Conservation (phyloP, 1,140 invertebrate genomes). For the Aphidius ervi region DNA sequence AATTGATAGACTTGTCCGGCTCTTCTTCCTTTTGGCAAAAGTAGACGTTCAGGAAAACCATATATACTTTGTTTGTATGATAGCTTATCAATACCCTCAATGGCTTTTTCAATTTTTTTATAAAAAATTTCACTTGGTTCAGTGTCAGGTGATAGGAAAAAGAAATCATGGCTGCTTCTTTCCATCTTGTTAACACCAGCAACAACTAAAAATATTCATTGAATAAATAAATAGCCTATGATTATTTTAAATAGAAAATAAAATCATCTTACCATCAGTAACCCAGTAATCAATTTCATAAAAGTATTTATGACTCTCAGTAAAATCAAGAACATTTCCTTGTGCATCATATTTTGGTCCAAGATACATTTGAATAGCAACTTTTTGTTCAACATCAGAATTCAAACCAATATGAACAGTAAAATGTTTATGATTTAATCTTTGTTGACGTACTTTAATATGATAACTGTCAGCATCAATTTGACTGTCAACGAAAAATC, state of each 20-base stretch:
- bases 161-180: constrained; percentile 40
- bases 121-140: constrained; percentile 33
- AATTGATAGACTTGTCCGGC: constrained; percentile 63
- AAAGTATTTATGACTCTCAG: constrained; percentile 58
- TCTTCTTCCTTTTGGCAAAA: constrained; percentile 64
- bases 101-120: constrained; percentile 34
- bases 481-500: constrained; percentile 47
- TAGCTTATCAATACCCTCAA: constrained; percentile 32
- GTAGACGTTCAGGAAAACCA: constrained; percentile 60
- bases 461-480: constrained; percentile 32
- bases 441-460: constrained; percentile 40
- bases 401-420: constrained; percentile 58
- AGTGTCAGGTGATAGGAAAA: constrained; percentile 34
- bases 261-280: constrained; percentile 35
- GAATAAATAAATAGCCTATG: not conserved
- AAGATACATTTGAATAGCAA: constrained; percentile 62
- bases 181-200: constrained; percentile 39
- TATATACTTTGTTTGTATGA: constrained; percentile 36
- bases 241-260: not conserved
- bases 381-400: constrained; percentile 55
- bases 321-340: constrained; percentile 48
- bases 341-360: constrained; percentile 65
- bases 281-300: constrained; percentile 59
- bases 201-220: constrained; percentile 24
- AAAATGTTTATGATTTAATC: constrained; percentile 63